These are phyloP conservation scores for Synergus japonicus DNA, from an alignment of 2,888 invertebrate species.

Conservation along the genomic window DNA sequence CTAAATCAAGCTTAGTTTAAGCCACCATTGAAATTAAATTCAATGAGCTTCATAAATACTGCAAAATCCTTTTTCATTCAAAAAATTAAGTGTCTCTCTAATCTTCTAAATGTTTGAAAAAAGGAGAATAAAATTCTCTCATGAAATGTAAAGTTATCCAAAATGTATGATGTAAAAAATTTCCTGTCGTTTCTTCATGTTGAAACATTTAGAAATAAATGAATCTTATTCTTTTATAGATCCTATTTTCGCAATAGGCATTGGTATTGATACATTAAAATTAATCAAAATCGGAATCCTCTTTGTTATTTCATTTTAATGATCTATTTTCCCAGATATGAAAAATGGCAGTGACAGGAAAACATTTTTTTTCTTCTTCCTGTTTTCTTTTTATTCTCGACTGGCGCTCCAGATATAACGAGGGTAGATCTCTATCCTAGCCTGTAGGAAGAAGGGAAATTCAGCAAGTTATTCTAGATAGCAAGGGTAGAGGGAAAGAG, in stretches of 20 bases:
- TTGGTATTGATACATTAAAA: neutral
- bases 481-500: neutral
- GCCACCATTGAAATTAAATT: constrained; percentile 19
- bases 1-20: constrained; percentile 38
- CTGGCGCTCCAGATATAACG: constrained; percentile 32
- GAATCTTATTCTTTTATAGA: neutral
- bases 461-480: constrained; percentile 10
- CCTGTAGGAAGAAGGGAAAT: constrained; percentile 14
- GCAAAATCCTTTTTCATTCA: constrained; percentile 14
- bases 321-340: neutral
- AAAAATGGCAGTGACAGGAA: neutral
- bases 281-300: neutral
- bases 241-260: neutral
- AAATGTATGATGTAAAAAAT: too few relatives aligned
- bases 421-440: constrained; percentile 34
- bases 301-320: neutral
- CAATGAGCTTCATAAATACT: constrained; percentile 15
- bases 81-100: neutral
- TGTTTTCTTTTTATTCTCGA: neutral
- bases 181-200: neutral
- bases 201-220: neutral
- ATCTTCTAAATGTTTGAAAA: too few relatives aligned
- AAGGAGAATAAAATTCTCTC: too few relatives aligned
- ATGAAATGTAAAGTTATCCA: too few relatives aligned
- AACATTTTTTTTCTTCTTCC: neutral